Conservation (phyloP, 2,888 invertebrate genomes). For the Mythimna pallens region DNA sequence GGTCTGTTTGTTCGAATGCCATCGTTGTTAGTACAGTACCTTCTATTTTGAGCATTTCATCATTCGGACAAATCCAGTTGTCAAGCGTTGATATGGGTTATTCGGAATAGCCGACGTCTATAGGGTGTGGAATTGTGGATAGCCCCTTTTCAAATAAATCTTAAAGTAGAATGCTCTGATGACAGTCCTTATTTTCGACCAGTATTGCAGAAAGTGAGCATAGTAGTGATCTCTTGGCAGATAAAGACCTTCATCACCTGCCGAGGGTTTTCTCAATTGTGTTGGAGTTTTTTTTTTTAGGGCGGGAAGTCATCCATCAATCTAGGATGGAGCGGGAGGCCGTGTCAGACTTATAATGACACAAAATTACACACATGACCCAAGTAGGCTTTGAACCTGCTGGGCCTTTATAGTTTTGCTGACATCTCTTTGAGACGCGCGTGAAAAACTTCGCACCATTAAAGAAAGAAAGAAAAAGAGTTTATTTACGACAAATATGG, state of each 20-base stretch:
- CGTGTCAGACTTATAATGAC: too few species aligned
- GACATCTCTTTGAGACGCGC: too few species aligned
- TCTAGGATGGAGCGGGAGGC: too few species aligned
- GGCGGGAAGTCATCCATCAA: too few species aligned
- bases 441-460: too few species aligned
- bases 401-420: too few species aligned
- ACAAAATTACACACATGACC: too few species aligned
- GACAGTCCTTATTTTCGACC: neutral
- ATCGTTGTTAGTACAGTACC: constrained; percentile 19
- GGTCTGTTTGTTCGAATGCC: constrained; percentile 21
- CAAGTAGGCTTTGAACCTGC: too few species aligned
- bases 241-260: neutral
- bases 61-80: constrained; percentile 25
- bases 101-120: constrained; percentile 2
- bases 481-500: too few species aligned
- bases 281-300: neutral
- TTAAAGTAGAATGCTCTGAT: neutral
- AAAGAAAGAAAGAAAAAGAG: too few species aligned
- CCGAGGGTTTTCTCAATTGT: neutral
- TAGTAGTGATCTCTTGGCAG: neutral
- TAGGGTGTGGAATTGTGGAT: constrained; percentile 10
- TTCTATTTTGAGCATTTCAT: constrained; percentile 25
- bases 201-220: neutral
- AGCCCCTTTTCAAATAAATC: constrained; percentile 15
- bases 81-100: constrained; percentile 24